Conservation (phyloP, 2,888 invertebrate genomes). For the Caenorhabditis zanzibari region DNA sequence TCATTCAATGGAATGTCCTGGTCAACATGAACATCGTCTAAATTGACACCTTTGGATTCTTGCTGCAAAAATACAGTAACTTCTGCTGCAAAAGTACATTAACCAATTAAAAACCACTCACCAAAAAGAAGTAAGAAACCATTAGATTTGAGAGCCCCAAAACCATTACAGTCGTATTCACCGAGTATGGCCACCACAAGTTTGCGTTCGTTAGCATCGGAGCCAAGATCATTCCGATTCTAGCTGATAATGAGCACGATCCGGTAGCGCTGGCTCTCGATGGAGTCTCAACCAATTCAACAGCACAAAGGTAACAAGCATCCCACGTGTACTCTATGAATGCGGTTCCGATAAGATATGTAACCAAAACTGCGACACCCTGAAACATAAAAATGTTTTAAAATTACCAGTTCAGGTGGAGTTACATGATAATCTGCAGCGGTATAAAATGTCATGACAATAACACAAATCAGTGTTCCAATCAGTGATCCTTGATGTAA, state of each 20-base stretch:
- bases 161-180: conserved; percentile 73
- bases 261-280: conserved; percentile 76
- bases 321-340: conserved; percentile 82
- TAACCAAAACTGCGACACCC: conserved; percentile 72
- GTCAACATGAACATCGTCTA: conserved; percentile 51
- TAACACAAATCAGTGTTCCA: conserved; percentile 72
- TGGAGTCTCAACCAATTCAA: conserved; percentile 77
- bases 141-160: conserved; percentile 73
- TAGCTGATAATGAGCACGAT: conserved; percentile 76
- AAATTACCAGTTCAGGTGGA: neutral
- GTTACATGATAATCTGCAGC: conserved; percentile 61
- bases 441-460: conserved; percentile 65
- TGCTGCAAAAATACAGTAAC: conserved; percentile 12
- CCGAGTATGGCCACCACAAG: conserved; percentile 74
- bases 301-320: conserved; percentile 78
- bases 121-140: conserved; percentile 70
- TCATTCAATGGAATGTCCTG: neutral
- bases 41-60: conserved; percentile 57
- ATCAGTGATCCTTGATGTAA: conserved; percentile 77
- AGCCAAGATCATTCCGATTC: conserved; percentile 77
- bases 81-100: conserved; percentile 11
- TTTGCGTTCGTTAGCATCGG: conserved; percentile 75
- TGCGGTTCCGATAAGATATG: conserved; percentile 75
- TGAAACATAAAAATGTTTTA: conserved; percentile 33
- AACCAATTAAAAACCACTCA: conserved; percentile 4